phyloP scores from a whole-genome alignment of 2,797 vertebrate species.

The Antrozous pallidus region DNA sequence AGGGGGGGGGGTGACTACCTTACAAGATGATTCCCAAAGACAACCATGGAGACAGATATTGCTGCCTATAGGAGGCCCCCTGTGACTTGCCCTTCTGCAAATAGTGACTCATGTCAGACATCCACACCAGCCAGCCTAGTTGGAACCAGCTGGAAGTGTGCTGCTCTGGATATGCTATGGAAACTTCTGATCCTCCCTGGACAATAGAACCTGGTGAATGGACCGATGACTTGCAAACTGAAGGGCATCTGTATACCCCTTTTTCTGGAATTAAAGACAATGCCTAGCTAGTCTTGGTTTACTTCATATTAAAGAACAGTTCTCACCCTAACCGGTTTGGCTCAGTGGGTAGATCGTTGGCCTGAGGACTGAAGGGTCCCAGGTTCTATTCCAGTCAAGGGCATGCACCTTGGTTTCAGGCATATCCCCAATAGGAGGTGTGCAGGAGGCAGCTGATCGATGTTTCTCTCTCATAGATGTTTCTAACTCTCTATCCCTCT shows the following conservation, averaged over 20 bases:
- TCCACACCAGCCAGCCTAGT: conserved; percentile 16
- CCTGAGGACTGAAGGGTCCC: no score
- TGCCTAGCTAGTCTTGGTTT: not conserved
- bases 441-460: no score
- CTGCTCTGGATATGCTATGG: conserved; percentile 19
- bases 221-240: not conserved
- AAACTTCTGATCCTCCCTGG: not conserved
- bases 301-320: not conserved
- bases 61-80: not conserved
- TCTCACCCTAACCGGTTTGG: not conserved
- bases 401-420: no score
- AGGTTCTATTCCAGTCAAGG: no score
- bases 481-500: no score
- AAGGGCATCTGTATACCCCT: not conserved
- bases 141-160: conserved; percentile 49
- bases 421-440: no score
- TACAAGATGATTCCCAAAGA: not conserved
- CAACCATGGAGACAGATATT: not conserved
- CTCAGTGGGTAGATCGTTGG: no score
- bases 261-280: not conserved
- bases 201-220: not conserved
- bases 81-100: not conserved
- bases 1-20: not conserved
- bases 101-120: not conserved
- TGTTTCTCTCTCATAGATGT: no score